Percentiles rank a stretch among this genome's conserved stretches.
These are phyloP conservation scores for Papilio helenus DNA, from an alignment of 1,140 invertebrate species.

Conservation along the genomic window DNA sequence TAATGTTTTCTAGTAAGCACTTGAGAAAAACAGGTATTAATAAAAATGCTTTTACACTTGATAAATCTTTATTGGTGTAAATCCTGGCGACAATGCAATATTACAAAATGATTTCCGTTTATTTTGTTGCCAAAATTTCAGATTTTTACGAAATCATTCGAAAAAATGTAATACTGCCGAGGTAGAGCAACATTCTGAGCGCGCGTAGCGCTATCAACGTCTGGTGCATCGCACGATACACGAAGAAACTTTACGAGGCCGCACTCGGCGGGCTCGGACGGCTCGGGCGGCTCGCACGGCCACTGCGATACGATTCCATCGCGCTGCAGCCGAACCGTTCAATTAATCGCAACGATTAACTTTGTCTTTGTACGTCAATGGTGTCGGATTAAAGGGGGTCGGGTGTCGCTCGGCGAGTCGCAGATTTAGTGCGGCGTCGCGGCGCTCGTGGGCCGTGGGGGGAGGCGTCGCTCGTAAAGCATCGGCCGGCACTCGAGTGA, in stretches of 20 bases:
- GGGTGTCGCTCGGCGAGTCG: constrained; percentile 76
- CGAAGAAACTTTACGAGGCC: constrained; percentile 82
- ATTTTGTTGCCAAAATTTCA: not conserved
- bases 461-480: constrained; percentile 80
- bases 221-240: constrained; percentile 83
- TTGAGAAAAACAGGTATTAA: not conserved
- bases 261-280: constrained; percentile 75
- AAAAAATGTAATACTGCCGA: constrained; percentile 22
- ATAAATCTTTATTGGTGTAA: not conserved
- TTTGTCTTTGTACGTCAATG: constrained; percentile 75
- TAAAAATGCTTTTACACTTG: not conserved
- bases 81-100: not conserved
- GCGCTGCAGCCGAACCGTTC: constrained; percentile 68
- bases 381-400: constrained; percentile 75
- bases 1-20: not conserved
- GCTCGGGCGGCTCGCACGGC: constrained; percentile 60
- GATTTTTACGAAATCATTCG: not conserved
- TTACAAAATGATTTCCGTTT: not conserved
- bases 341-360: constrained; percentile 79
- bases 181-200: constrained; percentile 69
- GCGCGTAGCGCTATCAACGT: constrained; percentile 71
- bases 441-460: constrained; percentile 74
- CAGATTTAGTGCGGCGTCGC: constrained; percentile 82
- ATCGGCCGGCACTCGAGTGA: constrained; percentile 82
- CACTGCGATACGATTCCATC: constrained; percentile 72